Conservation (phyloP, 1,140 invertebrate species). For the Penaeus indicus region DNA sequence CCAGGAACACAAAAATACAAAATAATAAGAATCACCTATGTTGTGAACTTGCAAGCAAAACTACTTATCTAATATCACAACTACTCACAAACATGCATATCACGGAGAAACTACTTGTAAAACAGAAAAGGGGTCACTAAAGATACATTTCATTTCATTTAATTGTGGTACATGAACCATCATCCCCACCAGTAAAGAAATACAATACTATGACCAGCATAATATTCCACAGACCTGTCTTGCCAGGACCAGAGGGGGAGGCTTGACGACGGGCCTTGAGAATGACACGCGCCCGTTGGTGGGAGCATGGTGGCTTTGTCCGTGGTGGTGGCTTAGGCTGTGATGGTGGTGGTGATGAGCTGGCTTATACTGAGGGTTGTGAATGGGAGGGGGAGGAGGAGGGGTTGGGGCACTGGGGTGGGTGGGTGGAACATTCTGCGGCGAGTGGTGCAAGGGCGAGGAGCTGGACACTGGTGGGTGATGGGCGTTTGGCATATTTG, state of each 20-base stretch:
- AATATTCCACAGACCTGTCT: conserved; percentile 51
- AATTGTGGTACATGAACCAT: no score
- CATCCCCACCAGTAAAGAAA: no score
- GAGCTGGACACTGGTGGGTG: background rate
- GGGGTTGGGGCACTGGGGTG: background rate
- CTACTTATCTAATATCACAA: no score
- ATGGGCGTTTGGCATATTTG: background rate
- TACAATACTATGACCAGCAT: background rate
- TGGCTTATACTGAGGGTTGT: background rate
- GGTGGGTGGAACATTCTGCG: conserved; percentile 9
- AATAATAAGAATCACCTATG: no score
- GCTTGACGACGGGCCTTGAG: conserved; percentile 45
- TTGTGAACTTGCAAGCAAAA: no score
- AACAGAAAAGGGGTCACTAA: no score
- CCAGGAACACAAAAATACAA: no score
- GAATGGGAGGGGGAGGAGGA: background rate
- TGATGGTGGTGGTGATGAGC: conserved; percentile 36
- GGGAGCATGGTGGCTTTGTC: conserved; percentile 5
- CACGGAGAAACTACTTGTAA: no score
- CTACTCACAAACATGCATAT: no score
- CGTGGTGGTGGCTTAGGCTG: conserved; percentile 27
- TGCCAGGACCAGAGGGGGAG: conserved; percentile 53
- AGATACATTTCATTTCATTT: no score
- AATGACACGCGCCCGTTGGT: conserved; percentile 29
- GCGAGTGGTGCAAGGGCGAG: background rate